Conservation (phyloP, 1,140 invertebrate genomes). For the Aphelinus atriplicis region DNA sequence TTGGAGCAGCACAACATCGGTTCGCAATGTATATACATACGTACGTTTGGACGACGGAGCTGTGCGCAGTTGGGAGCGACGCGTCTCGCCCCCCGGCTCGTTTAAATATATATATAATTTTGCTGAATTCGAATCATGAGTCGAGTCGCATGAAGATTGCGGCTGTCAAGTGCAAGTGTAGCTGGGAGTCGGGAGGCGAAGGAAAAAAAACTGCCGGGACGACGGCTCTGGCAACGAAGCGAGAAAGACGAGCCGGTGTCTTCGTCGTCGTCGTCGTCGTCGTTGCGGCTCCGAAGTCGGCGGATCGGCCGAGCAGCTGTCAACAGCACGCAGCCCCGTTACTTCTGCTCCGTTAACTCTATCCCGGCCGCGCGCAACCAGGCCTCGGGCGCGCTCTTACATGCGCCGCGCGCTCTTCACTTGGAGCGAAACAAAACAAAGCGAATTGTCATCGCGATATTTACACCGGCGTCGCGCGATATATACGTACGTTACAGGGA, state of each 20-base stretch:
- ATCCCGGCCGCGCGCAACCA: slow-evolving; percentile 41
- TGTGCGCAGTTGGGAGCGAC: too few species aligned
- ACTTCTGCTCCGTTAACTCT: slow-evolving; percentile 64
- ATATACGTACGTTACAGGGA: too few species aligned
- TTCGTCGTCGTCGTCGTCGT: slow-evolving; percentile 14
- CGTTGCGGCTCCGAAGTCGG: slow-evolving; percentile 27
- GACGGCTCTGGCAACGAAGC: slow-evolving; percentile 7
- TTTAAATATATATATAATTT: slow-evolving; percentile 59
- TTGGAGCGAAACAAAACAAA: slow-evolving; percentile 23
- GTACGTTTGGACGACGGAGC: too few species aligned
- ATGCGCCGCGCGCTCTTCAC: slow-evolving; percentile 53
- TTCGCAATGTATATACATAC: too few species aligned
- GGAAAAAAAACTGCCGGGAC: slow-evolving; percentile 46
- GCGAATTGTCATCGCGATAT: too few species aligned
- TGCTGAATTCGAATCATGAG: slow-evolving; percentile 22
- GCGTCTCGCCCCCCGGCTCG: too few species aligned
- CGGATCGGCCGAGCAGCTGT: slow-evolving; percentile 50
- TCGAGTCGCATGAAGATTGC: slow-evolving; percentile 55
- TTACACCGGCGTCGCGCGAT: too few species aligned
- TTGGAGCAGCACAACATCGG: too few species aligned
- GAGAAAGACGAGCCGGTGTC: slow-evolving; percentile 15
- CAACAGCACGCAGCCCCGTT: slow-evolving; percentile 63
- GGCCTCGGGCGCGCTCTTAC: slow-evolving; percentile 48
- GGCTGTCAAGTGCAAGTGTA: slow-evolving; percentile 61
- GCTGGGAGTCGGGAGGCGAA: slow-evolving; percentile 57